Evolutionary conservation across 2,888 invertebrate species (phyloP), one percentile per base, ranked within the genome.

Genomic region (Nebria brevicollis): DNA sequence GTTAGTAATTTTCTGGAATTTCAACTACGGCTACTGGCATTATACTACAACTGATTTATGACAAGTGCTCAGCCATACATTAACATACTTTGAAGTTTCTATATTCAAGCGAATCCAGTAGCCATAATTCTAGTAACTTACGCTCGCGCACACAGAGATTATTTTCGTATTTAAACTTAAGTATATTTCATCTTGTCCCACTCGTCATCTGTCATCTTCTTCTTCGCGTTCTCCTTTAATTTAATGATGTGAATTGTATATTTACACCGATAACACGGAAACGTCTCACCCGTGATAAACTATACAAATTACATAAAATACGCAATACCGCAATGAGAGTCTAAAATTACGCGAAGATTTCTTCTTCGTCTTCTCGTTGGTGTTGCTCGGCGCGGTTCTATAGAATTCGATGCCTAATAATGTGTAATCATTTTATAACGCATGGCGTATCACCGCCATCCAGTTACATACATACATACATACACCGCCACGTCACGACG

Each of bases 61-160:
- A 13, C 54, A 8, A 54, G 11, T 54, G 54, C 54, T 54, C 54
- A 54, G 13, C 54, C 54, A 54, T 54, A 54, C 54, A 54, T 54
- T 54, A 54, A 54, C 54, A 54, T 54, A 54, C 54, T 54, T 54
- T 54, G 54, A 54, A 54, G 54, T 54, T 54, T 54, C 54, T 54
- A 54, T 54, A 54, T 54, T 54, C 54, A 54, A 54, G 54, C 8
- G 54, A 54, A 54, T 54, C 54, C 54, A 54, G 54, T 54, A 54
- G 54, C 11, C 54, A 54, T 54, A 54, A 11, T 54, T 54, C 54
- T 54, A 54, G 54, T 13, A 54, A 54, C 4, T 34, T 34, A 34
- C 34, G 34, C 34, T 34, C 5, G 34, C 34, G 5, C 34, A 34
- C 5, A 34, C 34, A 5, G 34, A 34, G 34, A 34, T 34, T 34